Percentiles rank a stretch among this genome's conserved stretches.
These are phyloP conservation scores for Temnothorax curvispinosus DNA, from an alignment of 1,140 invertebrate genomes.

Conservation along the genomic window DNA sequence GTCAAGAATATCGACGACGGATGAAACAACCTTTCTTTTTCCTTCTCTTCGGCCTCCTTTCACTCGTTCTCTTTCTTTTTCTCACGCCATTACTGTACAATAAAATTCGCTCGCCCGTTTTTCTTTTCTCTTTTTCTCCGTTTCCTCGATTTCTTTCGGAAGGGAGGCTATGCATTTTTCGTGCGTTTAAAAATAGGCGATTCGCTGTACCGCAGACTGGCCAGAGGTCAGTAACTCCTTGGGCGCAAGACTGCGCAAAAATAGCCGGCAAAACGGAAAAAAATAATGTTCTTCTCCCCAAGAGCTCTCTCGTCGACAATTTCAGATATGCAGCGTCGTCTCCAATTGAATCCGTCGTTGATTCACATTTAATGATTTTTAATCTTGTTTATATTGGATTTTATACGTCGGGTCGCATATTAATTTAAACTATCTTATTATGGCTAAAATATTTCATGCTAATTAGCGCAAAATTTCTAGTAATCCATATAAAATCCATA, in stretches of 20 bases:
- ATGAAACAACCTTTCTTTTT: conserved; percentile 34
- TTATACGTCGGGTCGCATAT: neutral
- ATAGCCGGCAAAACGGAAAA: conserved; percentile 82
- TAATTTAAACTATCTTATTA: neutral
- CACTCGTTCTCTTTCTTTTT: conserved; percentile 35
- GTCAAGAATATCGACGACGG: conserved; percentile 58
- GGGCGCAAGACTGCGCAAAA: conserved; percentile 79
- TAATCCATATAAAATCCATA: neutral
- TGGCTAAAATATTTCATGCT: neutral
- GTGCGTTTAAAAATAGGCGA: conserved; percentile 84
- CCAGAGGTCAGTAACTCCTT: conserved; percentile 85
- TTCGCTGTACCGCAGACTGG: conserved; percentile 81
- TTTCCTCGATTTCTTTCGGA: conserved; percentile 71
- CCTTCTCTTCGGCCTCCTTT: neutral
- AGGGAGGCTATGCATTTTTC: conserved; percentile 83
- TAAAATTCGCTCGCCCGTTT: neutral
- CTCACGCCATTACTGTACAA: conserved; percentile 31
- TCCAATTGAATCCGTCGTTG: neutral
- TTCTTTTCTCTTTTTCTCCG: conserved; percentile 12
- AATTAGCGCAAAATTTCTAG: neutral
- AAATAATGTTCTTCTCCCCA: conserved; percentile 78
- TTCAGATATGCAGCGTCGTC: conserved; percentile 41
- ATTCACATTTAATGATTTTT: neutral
- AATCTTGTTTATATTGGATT: neutral
- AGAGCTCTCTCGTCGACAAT: conserved; percentile 53